Evolutionary conservation across 1,140 invertebrate genomes (phyloP).

Genomic region (Zaprionus vittiger): DNA sequence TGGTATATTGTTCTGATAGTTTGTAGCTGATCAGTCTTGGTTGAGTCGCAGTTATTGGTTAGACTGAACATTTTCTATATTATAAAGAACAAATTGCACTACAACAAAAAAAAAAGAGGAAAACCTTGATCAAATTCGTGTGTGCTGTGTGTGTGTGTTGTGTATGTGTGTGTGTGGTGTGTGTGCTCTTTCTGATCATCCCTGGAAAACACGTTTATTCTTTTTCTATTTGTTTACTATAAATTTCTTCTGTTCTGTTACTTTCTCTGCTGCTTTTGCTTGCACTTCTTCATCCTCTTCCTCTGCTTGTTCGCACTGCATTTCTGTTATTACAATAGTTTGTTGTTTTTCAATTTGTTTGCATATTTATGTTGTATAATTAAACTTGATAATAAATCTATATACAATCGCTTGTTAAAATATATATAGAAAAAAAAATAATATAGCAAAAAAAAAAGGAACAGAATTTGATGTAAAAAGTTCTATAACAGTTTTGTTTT

Average conservation of each 20-base stretch:
- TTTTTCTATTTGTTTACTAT: background rate
- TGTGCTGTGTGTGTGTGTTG: background rate
- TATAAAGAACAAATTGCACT: background rate
- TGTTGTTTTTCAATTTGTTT: conserved; percentile 7
- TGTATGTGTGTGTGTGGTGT: background rate
- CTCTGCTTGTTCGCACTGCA: background rate
- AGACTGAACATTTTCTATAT: conserved; percentile 8
- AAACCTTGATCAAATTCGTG: background rate
- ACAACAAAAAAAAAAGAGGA: background rate
- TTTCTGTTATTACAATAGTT: conserved; percentile 8
- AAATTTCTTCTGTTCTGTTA: background rate
- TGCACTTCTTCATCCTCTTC: background rate
- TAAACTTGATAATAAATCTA: conserved; percentile 56
- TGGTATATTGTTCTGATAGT: conserved; percentile 4
- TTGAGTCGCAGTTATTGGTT: conserved; percentile 10
- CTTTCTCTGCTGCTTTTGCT: background rate
- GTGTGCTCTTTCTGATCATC: conserved; percentile 1
- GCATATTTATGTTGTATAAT: conserved; percentile 46
- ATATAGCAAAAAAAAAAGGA: conserved; percentile 47
- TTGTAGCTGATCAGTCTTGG: conserved; percentile 6
- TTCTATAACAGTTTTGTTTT: conserved; percentile 51
- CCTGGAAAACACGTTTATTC: background rate
- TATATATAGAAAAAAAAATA: conserved; percentile 21
- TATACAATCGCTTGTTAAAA: conserved; percentile 62
- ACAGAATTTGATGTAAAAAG: conserved; percentile 44